Evolutionary conservation across 2,888 invertebrate species (phyloP), one percentile per base, ranked within the genome.

Genomic region (Nomada hirtipes): DNA sequence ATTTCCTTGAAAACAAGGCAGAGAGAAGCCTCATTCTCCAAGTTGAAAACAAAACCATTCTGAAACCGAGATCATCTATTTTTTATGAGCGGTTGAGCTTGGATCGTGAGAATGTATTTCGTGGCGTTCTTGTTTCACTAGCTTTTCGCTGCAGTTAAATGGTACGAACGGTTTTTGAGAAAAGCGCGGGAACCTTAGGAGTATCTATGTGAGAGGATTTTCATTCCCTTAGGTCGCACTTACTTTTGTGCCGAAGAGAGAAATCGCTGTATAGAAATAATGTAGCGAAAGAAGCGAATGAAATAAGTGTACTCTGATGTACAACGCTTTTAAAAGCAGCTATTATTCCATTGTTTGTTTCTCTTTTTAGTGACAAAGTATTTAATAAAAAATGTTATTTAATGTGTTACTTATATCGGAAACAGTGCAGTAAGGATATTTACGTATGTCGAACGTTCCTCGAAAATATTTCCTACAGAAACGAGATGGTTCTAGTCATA

Each of bases 61-160:
- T 73, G 44, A 77, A 73, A 55, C 55, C 69, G 47, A 61, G 77
- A 73, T 73, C 73, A 61, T 70, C 67, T 78, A 52, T 80, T 65
- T 78, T 42, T 26, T 36, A 23, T 4, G 26, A 47, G 60, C 23
- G 67, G 52, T 23, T 53, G 65, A 1, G 60, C 63, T 52, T 29
- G 72, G 29, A 77, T 72, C 52, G 69, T 36, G 53, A 50, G 60
- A 53, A 65, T 26, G 53, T 65, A 61, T 65, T 71, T 10, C 71
- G 20, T 29, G 18, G 44, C 53, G 47, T 29, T 71, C 73, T 67
- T 69, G 53, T 65, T 64, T 20, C 29, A 9, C 52, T 13, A 15
- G 23, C 76, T 36, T 52, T 65, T 55, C 69, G 42, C 44, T 13
- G n/a, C 44, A 29, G 69, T 64, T 74, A 70, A 79, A 74, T 61